phyloP scores from a whole-genome alignment of 2,888 invertebrate species.

The Philereme vetulata region DNA sequence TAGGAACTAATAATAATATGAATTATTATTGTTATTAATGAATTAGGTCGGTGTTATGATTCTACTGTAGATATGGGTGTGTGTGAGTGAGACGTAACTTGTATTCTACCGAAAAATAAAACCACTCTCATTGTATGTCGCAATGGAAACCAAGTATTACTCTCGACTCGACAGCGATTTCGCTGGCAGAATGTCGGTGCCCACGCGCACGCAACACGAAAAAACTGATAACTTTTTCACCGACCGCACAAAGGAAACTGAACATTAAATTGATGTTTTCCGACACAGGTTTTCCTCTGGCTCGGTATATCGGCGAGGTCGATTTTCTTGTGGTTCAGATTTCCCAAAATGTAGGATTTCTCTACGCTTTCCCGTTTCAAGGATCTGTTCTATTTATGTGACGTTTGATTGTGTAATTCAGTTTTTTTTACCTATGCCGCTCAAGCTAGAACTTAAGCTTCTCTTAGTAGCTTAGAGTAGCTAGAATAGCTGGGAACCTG shows the following conservation, averaged over 20 bases:
- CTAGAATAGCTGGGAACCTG: too few species aligned
- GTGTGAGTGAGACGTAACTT: too few species aligned
- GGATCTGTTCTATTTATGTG: constrained; percentile 28
- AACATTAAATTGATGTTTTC: constrained; percentile 53
- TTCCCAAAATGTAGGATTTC: constrained; percentile 47
- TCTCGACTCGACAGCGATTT: constrained; percentile 14
- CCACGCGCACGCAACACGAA: constrained; percentile 40
- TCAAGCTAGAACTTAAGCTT: too few species aligned
- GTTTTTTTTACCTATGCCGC: too few species aligned
- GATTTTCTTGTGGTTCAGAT: constrained; percentile 46
- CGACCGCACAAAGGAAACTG: constrained; percentile 51
- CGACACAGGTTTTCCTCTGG: constrained; percentile 58
- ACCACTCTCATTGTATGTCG: not conserved
- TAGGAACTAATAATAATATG: too few species aligned
- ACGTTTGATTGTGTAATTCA: too few species aligned
- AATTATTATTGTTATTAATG: too few species aligned
- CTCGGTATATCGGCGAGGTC: constrained; percentile 42
- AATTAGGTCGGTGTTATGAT: too few species aligned
- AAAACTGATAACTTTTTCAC: constrained; percentile 56
- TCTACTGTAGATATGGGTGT: too few species aligned
- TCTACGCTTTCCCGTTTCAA: constrained; percentile 43
- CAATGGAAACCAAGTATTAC: constrained; percentile 6
- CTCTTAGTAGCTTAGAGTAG: too few species aligned
- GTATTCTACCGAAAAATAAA: too few species aligned
- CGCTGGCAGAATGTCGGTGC: constrained; percentile 26